Percentiles rank a stretch among this genome's conserved stretches.
Evolutionary conservation across 2,888 invertebrate genomes (phyloP).

Genomic region (Chymomyza caudatula): DNA sequence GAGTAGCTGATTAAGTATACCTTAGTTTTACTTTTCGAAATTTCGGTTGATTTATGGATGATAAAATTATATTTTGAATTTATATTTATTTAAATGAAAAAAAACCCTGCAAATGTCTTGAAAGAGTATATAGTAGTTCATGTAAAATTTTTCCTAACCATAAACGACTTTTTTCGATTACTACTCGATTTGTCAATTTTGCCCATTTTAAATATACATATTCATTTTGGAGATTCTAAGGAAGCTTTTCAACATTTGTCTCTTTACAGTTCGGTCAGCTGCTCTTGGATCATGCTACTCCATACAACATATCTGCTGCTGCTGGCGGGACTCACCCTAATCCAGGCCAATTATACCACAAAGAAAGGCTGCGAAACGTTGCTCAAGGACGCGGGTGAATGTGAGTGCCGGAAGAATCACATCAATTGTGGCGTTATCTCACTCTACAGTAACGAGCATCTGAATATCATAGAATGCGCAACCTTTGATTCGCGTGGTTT

Average conservation of each 20-base stretch:
- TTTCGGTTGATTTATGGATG: too few species aligned
- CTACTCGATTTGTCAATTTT: too few species aligned
- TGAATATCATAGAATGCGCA: slow-evolving; percentile 48
- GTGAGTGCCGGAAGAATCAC: slow-evolving; percentile 55
- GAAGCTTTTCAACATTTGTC: neutral
- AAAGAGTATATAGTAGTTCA: too few species aligned
- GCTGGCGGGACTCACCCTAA: neutral
- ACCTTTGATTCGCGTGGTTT: slow-evolving; percentile 56
- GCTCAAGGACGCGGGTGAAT: slow-evolving; percentile 42
- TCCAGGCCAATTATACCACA: slow-evolving; percentile 35
- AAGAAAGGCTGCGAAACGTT: slow-evolving; percentile 49
- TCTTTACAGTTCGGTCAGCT: slow-evolving; percentile 35
- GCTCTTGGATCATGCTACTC: slow-evolving; percentile 30
- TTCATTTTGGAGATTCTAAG: too few species aligned
- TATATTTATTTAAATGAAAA: too few species aligned
- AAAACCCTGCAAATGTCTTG: too few species aligned
- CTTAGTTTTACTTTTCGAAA: too few species aligned
- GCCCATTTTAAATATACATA: too few species aligned
- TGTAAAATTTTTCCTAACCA: too few species aligned
- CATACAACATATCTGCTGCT: slow-evolving; percentile 38
- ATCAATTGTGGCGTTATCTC: slow-evolving; percentile 58
- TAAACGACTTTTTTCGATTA: too few species aligned
- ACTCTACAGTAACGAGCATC: slow-evolving; percentile 38
- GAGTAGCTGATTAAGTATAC: too few species aligned
- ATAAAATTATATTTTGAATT: too few species aligned